These are phyloP conservation scores for Pollenia griseotomentosa DNA, from an alignment of 2,888 invertebrate genomes.

Conservation along the genomic window DNA sequence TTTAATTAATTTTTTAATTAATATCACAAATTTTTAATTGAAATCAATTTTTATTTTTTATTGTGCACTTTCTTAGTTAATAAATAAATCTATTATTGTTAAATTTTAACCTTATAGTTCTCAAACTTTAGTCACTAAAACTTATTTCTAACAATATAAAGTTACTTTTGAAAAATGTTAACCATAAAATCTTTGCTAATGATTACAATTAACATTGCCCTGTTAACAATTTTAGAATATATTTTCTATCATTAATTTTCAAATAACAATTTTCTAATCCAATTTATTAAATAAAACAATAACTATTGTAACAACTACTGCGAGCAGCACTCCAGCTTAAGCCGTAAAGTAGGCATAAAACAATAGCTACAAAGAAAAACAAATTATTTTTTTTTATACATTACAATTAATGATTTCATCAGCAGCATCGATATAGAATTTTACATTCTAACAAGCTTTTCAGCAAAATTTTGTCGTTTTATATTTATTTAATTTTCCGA, in stretches of 20 bases:
- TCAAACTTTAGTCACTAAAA: not conserved
- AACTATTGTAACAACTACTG: not conserved
- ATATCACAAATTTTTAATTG: no score
- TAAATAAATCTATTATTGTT: not conserved
- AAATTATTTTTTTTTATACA: constrained; percentile 1
- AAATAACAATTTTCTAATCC: constrained; percentile 3
- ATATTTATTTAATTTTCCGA: not conserved
- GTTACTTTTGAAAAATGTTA: not conserved
- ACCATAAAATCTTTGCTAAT: not conserved
- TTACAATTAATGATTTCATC: constrained; percentile 29
- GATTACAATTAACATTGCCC: not conserved
- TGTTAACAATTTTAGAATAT: not conserved
- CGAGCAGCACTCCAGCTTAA: not conserved
- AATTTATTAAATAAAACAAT: constrained; percentile 7
- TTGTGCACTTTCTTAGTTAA: no score
- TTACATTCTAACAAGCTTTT: not conserved
- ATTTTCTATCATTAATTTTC: constrained; percentile 4
- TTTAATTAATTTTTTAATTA: no score
- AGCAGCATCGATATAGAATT: not conserved
- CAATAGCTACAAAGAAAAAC: constrained; percentile 7
- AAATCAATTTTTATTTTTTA: no score
- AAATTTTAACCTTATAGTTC: not conserved
- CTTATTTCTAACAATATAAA: not conserved
- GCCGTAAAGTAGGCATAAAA: not conserved
- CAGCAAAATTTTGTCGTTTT: not conserved